Evolutionary conservation across 2,113 vertebrate species (phyloP), one percentile per base, ranked within the genome.

Genomic region (Suncus etruscus): DNA sequence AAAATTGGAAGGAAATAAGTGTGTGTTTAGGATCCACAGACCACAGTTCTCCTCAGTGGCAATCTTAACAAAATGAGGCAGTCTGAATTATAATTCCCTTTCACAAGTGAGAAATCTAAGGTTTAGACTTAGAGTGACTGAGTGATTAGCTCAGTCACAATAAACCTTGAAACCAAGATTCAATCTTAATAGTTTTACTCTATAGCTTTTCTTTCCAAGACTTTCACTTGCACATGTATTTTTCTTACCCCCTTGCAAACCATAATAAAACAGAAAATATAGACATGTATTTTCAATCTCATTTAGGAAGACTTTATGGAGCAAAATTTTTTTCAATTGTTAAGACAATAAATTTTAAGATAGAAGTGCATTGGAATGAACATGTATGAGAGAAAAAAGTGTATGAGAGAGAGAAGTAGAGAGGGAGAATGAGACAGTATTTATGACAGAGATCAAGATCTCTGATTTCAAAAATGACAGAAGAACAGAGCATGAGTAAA

Each of bases 101-200:
- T 50, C 69, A 65, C 7, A 88, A 66, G 77, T 4, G 27, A 77
- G 7, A 10, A 84, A 48, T 18, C 18, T 2, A 48, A 86, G 14
- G 7, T 16, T 81, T 14, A 1, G 29, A 15, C 16, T 81, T 14
- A 1, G 29, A 15, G 27, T 29, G 58, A 58, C 48, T 69, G 20
- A 27, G 50, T 24, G 45, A 15, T 76, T n/a, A 87, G 39, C 48
- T 39, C 47, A 27, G 80, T 70, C 54, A 63, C 27, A 61, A n/a
- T 0, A 83, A 58, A 4, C 63, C 61, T 87, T 70, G 29, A 95
- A 78, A 85, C 6, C 39, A 89, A 47, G 32, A 73, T 65, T 80
- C 31, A 20, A 47, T 75, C 10, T 31, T 68, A 29, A 39, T 39
- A 47, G 22, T 32, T 11, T 45, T 16, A 50, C 22, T 48, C 39